A percentile compares a stretch with the other conserved stretches of the same genome.
phyloP scores from a whole-genome alignment of 2,797 vertebrate genomes.

The Gambusia yucatana region DNA sequence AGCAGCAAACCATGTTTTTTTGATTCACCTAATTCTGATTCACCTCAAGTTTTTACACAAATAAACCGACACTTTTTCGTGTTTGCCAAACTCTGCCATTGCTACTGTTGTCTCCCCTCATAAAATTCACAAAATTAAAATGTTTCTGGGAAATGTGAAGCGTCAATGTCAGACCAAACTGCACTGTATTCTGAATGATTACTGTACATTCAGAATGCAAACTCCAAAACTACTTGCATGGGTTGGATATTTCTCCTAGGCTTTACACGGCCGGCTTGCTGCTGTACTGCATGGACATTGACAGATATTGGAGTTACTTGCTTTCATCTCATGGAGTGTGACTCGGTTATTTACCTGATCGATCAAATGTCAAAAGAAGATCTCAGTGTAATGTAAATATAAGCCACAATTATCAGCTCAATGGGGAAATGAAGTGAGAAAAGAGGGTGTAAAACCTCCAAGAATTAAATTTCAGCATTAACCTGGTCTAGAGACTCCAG shows the following conservation, averaged over 20 bases:
- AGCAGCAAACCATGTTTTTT: too few species aligned
- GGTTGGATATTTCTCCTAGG: background rate
- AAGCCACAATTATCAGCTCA: slow-evolving; percentile 6
- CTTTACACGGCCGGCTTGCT: background rate
- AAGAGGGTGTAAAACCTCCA: slow-evolving; percentile 7
- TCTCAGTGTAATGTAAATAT: slow-evolving; percentile 13
- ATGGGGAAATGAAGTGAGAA: slow-evolving; percentile 17
- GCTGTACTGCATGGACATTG: background rate
- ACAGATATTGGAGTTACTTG: slow-evolving; percentile 9
- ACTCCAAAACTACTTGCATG: background rate
- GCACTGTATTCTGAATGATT: background rate
- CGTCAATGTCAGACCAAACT: background rate
- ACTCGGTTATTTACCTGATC: slow-evolving; percentile 21
- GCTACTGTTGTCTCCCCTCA: too few species aligned
- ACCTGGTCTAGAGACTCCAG: slow-evolving; percentile 15
- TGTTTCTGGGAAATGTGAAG: background rate
- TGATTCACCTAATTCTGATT: too few species aligned
- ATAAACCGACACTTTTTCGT: too few species aligned
- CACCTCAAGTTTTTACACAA: too few species aligned
- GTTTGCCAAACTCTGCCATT: too few species aligned
- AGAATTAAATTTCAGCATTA: slow-evolving; percentile 51
- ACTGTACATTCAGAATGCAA: background rate
- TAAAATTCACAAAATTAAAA: background rate
- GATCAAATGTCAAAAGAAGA: slow-evolving; percentile 24
- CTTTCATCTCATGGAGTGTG: slow-evolving; percentile 4